Base-by-base conservation (phyloP, 2,113 vertebrate species). In the Hippocampus guttulatus region DNA sequence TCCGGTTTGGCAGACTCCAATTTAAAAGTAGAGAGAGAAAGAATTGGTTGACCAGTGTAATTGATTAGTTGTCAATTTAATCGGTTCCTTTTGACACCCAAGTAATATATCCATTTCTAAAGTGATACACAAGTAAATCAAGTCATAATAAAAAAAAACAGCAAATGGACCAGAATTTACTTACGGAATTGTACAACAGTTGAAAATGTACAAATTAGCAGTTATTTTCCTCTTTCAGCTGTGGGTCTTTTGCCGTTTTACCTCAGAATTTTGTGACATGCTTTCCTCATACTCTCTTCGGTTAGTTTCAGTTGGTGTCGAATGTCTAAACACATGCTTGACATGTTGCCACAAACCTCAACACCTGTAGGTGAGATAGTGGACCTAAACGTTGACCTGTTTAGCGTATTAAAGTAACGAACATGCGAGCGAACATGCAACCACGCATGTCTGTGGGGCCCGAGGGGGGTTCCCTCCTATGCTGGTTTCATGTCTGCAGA, bases 341-440 rank as follows among this genome's bases (percentile, higher is more conserved):
- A 73, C 57, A 76, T 74, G 58, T 77, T 16, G 62, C 71, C 80
- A 68, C 84, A 86, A 81, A 82, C 87, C 84, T 75, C 83, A 84
- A 20, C 70, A 70, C 64, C 70, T 54, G 49, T 41, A 62, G 64
- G 64, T 64, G 70, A 81, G 73, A 58, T n/a, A 76, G 71, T 47
- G 54, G 45, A 52, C 49, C 68, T 80, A 71, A 74, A 74, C 21
- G 73, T 73, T 81, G 77, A 81, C 72, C 85, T 61, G 70, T 57
- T 87, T 82, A 70, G 21, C 60, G 27, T 69, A 66, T 38, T 43
- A 57, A 70, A 21, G 54, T 62, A 67, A 40, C 27, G 27, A 68
- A 33, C 27, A 18, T 75, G 65, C 69, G 71, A 30, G 67, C 45
- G 68, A 69, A 64, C 12, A 62, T 65, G 5, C 43, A 62, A 40